Conservation (phyloP, 2,113 vertebrate genomes). For the Rhinopithecus roxellana region DNA sequence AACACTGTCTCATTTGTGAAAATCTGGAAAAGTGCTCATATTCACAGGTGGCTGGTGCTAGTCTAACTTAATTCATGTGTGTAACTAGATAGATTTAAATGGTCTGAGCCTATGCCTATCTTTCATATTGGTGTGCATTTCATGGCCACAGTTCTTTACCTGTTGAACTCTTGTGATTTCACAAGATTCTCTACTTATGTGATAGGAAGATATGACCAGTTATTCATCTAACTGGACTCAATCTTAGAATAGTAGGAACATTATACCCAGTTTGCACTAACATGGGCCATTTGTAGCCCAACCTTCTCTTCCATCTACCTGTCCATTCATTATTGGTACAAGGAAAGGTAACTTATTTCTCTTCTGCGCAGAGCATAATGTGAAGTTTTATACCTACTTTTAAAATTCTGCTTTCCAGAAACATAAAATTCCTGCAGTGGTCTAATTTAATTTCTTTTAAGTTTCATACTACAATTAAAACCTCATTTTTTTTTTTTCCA, state of each 20-base stretch:
- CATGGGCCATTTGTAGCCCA: conserved; percentile 34
- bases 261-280: conserved; percentile 75
- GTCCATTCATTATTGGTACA: conserved; percentile 44
- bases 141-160: conserved; percentile 10
- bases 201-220: conserved; percentile 75
- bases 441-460: conserved; percentile 59
- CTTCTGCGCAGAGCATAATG: conserved; percentile 80
- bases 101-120: conserved; percentile 69
- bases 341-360: conserved; percentile 53
- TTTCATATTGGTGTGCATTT: conserved; percentile 73
- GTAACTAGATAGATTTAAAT: conserved; percentile 22
- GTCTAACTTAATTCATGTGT: conserved; percentile 76
- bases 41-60: conserved; percentile 85
- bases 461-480: conserved; percentile 54
- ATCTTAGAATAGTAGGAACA: conserved; percentile 72
- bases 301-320: conserved; percentile 59
- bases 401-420: conserved; percentile 60
- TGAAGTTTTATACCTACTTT: conserved; percentile 83
- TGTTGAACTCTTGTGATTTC: conserved; percentile 77
- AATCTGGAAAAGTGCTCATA: conserved; percentile 83
- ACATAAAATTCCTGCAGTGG: conserved; percentile 10
- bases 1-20: conserved; percentile 71
- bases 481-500: conserved; percentile 34
- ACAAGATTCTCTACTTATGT: conserved; percentile 72
- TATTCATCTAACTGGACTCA: conserved; percentile 61